Percentiles rank a stretch among this genome's conserved stretches.
These are phyloP conservation scores for Lomographa bimaculata DNA, from an alignment of 2,888 invertebrate genomes.

Conservation along the genomic window DNA sequence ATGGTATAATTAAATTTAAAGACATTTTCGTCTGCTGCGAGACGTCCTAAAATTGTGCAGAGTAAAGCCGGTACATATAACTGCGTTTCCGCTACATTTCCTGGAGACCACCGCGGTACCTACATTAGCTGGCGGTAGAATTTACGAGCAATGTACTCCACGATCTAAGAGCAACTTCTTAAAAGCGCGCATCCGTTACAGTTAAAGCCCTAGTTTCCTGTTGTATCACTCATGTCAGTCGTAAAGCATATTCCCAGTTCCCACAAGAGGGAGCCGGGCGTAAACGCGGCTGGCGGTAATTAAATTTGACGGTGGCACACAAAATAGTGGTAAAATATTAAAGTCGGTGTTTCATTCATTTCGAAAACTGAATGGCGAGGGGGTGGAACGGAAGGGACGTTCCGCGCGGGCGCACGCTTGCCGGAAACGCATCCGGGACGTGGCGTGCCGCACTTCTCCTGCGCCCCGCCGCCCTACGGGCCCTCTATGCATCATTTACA, in stretches of 20 bases:
- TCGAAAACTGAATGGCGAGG: conserved; percentile 62
- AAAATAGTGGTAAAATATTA: conserved; percentile 29
- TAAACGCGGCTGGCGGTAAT: conserved; percentile 41
- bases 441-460: conserved; percentile 64
- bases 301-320: conserved; percentile 44
- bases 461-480: conserved; percentile 51
- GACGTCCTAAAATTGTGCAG: too few relatives aligned
- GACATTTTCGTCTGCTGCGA: too few relatives aligned
- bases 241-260: conserved; percentile 47
- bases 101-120: conserved; percentile 19
- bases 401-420: conserved; percentile 70
- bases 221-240: conserved; percentile 35
- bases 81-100: conserved; percentile 10
- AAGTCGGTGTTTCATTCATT: conserved; percentile 52
- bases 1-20: too few relatives aligned
- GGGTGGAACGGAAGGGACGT: conserved; percentile 78
- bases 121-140: conserved; percentile 21
- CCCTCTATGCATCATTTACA: conserved; percentile 20
- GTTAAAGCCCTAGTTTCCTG: conserved; percentile 37
- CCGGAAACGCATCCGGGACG: conserved; percentile 81
- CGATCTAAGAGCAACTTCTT: conserved; percentile 32
- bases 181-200: conserved; percentile 31
- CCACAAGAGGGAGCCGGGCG: conserved; percentile 40
- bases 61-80: too few relatives aligned
- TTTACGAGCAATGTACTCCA: conserved; percentile 31